A percentile compares a stretch with the other conserved stretches of the same genome.
Evolutionary conservation across 2,888 invertebrate genomes (phyloP).

Genomic region (Clistopyga incitator): DNA sequence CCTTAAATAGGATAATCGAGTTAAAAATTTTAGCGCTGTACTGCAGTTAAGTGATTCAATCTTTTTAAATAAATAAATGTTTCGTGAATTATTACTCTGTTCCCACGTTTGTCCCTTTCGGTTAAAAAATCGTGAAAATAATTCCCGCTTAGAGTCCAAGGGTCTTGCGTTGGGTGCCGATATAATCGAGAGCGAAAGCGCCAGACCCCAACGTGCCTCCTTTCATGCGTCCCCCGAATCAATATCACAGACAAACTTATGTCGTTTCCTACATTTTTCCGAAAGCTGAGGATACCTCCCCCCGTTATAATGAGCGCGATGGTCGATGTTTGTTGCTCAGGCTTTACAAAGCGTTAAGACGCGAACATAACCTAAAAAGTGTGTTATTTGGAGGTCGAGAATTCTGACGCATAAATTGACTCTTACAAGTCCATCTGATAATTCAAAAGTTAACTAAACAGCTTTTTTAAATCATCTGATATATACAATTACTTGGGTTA

Average conservation of each 20-base stretch:
- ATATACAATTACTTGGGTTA: too few species aligned
- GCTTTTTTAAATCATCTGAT: neutral
- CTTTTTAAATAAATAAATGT: neutral
- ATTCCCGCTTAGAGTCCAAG: conserved; percentile 29
- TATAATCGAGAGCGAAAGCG: conserved; percentile 23
- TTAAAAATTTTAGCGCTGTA: too few species aligned
- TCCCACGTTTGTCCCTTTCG: neutral
- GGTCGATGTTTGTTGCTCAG: conserved; percentile 48
- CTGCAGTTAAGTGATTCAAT: too few species aligned
- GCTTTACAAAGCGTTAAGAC: conserved; percentile 2
- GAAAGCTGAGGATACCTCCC: conserved; percentile 43
- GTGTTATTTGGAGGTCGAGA: neutral
- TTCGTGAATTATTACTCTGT: neutral
- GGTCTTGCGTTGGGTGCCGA: conserved; percentile 4
- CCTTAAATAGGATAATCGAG: too few species aligned
- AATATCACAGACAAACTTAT: conserved; percentile 58
- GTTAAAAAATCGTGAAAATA: neutral
- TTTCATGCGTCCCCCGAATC: conserved; percentile 50
- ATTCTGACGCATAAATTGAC: neutral
- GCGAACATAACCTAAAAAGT: conserved; percentile 55
- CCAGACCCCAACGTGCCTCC: conserved; percentile 36
- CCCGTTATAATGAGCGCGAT: conserved; percentile 25
- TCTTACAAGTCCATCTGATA: neutral
- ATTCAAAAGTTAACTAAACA: neutral
- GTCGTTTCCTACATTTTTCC: conserved; percentile 57